Evolutionary conservation across 2,888 invertebrate genomes (phyloP).

Genomic region (Tetanocera ferruginea): DNA sequence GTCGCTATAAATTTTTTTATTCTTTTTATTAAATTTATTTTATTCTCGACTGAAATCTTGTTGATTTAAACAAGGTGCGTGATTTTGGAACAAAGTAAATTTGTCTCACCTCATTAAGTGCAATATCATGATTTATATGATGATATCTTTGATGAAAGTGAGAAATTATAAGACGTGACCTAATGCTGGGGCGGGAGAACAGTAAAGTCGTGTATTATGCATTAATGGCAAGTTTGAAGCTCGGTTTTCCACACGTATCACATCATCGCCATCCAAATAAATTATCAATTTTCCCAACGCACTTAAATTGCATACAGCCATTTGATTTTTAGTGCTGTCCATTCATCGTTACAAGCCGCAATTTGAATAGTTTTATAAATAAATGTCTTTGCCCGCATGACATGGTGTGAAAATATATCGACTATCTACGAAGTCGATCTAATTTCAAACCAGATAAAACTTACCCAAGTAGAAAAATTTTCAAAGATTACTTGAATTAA

Average conservation of each 20-base stretch:
- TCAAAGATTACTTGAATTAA: neutral
- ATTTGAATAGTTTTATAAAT: neutral
- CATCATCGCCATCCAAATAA: neutral
- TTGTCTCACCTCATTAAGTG: slow-evolving; percentile 42
- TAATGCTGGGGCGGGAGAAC: slow-evolving; percentile 33
- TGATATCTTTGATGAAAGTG: slow-evolving; percentile 40
- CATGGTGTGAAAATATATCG: neutral
- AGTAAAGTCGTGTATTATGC: neutral
- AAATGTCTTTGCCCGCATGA: neutral
- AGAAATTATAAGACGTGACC: slow-evolving; percentile 38
- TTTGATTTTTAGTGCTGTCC: neutral
- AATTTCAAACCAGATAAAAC: neutral
- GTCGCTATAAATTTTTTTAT: slow-evolving; percentile 23
- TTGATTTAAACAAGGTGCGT: slow-evolving; percentile 38
- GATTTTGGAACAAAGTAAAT: slow-evolving; percentile 34
- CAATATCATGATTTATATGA: slow-evolving; percentile 44
- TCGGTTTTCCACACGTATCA: neutral
- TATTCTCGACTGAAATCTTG: too few species aligned
- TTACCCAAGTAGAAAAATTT: neutral
- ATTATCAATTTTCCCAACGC: neutral
- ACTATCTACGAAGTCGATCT: neutral
- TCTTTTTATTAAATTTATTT: too few species aligned
- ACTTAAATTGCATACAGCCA: neutral
- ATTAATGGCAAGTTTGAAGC: neutral
- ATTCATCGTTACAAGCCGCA: neutral